Conservation (phyloP, 2,888 invertebrate genomes). For the Mellilla xanthometata region DNA sequence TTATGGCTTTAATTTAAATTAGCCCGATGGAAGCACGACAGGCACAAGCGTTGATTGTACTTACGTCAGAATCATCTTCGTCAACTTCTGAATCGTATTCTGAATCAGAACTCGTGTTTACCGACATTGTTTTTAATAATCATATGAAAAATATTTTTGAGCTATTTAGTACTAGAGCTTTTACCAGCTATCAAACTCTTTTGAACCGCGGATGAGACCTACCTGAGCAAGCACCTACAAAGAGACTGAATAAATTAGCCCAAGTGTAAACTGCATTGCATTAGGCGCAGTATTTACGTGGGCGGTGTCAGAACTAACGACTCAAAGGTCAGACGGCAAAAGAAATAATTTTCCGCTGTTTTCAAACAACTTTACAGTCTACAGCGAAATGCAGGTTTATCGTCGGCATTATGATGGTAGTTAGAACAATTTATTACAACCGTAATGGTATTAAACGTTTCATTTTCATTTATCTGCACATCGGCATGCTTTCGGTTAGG, state of each 20-base stretch:
- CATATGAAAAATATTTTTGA: not conserved
- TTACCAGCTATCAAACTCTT: no score
- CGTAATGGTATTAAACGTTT: conserved; percentile 10
- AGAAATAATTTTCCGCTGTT: conserved; percentile 18
- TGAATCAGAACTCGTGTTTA: conserved; percentile 21
- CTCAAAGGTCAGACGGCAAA: conserved; percentile 27
- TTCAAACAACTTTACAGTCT: conserved; percentile 9
- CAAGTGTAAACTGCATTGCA: conserved; percentile 50
- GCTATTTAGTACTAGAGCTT: no score
- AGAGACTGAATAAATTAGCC: conserved; percentile 30
- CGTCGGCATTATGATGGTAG: conserved; percentile 8
- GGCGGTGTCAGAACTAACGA: conserved; percentile 30
- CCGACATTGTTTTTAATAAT: conserved; percentile 13
- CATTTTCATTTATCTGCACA: conserved; percentile 9
- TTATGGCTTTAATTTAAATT: conserved; percentile 43
- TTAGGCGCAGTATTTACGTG: conserved; percentile 36
- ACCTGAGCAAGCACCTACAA: conserved; percentile 1
- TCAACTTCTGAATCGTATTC: conserved; percentile 27
- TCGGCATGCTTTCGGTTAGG: conserved; percentile 4
- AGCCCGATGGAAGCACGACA: conserved; percentile 8
- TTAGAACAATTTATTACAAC: conserved; percentile 15
- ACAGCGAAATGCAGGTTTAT: conserved; percentile 19
- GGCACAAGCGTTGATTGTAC: conserved; percentile 40
- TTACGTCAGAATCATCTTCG: conserved; percentile 51
- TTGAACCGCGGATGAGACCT: no score